Evolutionary conservation across 2,888 invertebrate species (phyloP), one percentile per base, ranked within the genome.

Genomic region (Prosopocoilus inquinatus): DNA sequence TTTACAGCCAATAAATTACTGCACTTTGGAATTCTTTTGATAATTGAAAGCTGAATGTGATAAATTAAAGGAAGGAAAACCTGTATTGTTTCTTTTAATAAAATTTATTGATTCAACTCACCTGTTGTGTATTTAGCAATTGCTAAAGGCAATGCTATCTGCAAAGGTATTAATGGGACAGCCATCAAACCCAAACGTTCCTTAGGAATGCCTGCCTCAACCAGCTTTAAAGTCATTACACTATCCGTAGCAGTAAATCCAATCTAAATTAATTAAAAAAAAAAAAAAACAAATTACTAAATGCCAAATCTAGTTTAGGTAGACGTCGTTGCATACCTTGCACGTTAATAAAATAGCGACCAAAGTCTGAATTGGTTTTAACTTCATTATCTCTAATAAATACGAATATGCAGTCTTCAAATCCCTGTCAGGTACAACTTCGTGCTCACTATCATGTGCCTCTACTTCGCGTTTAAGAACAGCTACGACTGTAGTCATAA

Each of bases 191-290:
- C 98, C 53, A 99, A 79, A 67, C 91, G 90, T 74, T 98, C 98
- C 70, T 95, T 94, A 0, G 96, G 95, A 47, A 99, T 91, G 9
- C 99, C 99, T 20, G 91, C 91, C 76, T 97, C 98, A 1, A 98
- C 91, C 47, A 99, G 80, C 78, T 99, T 99, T 58, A 99, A 80
- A 2, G 93, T 90, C 13, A 97, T 94, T 0, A 98, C 93, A 15
- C 94, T 90, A 80, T 99, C 99, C 58, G 94, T 90, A 1, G 97
- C 96, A 36, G 96, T 90, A 79, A 98, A 99, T 2, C 95, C 94
- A 64, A 96, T 84, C 94, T 95, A 73, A 55, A 81, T 78, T 63
- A 58, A 34, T n/a, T 43, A 34, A 41, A 11, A 50, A 11, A 41
- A 47, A 34, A 41, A 11, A 50, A 11, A 41, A 53, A 15, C 15